These are phyloP conservation scores for Bos indicus DNA, from an alignment of 2,113 vertebrate genomes.

Conservation along the genomic window DNA sequence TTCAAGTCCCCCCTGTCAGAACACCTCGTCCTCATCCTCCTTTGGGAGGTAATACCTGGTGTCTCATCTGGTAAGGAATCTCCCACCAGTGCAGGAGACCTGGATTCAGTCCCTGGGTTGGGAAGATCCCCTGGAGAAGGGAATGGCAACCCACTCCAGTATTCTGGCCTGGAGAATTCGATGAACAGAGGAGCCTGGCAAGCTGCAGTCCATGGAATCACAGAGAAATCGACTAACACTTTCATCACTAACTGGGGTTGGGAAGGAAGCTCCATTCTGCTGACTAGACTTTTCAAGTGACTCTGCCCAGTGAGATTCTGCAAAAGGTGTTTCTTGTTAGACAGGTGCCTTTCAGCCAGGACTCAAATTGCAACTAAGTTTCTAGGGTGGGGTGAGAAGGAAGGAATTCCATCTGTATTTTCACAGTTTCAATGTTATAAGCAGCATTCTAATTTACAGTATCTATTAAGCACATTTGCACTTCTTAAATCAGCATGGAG, in stretches of 20 bases:
- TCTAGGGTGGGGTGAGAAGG: not conserved
- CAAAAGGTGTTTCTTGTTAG: not conserved
- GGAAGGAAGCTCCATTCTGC: not conserved
- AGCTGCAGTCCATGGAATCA: not conserved
- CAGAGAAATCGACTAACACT: not conserved
- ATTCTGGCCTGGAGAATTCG: not conserved
- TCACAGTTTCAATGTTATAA: not conserved
- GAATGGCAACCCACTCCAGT: not conserved
- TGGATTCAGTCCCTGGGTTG: not conserved
- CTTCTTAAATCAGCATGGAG: not conserved
- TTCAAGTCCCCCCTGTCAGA: not conserved
- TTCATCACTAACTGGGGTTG: not conserved
- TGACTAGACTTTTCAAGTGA: not conserved
- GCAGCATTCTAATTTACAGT: not conserved
- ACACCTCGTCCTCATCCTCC: not conserved
- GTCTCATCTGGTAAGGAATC: not conserved
- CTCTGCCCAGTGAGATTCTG: not conserved
- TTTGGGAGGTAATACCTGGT: not conserved
- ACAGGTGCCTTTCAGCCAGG: not conserved
- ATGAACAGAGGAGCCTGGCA: not conserved
- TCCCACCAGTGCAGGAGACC: not conserved
- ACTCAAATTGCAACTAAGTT: not conserved
- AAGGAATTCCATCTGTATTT: not conserved
- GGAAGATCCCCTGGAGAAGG: not conserved
- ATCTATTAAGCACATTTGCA: not conserved